These are phyloP conservation scores for Cynocephalus volans DNA, from an alignment of 2,113 vertebrate genomes.

Conservation along the genomic window DNA sequence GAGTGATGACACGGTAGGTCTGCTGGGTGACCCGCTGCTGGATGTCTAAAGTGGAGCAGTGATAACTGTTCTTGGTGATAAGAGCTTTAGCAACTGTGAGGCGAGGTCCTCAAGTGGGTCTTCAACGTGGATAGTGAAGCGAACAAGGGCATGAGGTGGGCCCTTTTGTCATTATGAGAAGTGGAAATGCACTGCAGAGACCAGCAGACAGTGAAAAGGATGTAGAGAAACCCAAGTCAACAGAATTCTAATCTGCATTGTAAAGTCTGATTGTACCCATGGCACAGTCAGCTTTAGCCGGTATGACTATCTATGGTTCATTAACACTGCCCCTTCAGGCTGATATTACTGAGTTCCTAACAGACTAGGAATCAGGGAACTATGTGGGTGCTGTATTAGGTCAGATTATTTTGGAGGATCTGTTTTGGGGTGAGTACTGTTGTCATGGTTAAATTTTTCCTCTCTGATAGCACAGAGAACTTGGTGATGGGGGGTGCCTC, in stretches of 20 bases:
- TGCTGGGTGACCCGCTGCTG: background rate
- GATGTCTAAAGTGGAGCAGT: background rate
- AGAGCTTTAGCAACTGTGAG: background rate
- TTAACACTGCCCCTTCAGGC: background rate
- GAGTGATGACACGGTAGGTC: background rate
- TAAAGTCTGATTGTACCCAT: too few relatives aligned
- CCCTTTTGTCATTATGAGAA: background rate
- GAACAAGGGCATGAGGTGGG: accelerated
- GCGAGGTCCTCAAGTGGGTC: background rate
- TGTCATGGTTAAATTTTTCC: background rate
- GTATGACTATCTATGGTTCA: background rate
- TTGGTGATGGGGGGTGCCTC: too few relatives aligned
- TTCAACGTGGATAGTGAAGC: background rate
- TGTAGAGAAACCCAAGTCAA: too few relatives aligned
- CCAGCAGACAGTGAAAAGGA: background rate
- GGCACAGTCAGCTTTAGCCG: background rate
- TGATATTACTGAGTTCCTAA: background rate
- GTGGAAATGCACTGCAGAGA: background rate
- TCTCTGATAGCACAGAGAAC: background rate
- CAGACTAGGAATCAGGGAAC: background rate
- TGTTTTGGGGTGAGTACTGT: accelerated
- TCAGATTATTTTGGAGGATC: too few relatives aligned
- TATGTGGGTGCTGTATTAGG: accelerated
- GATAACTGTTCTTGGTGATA: background rate
- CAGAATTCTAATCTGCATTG: background rate